Evolutionary conservation across 2,113 vertebrate genomes (phyloP).

Genomic region (Ammodytes dubius): DNA sequence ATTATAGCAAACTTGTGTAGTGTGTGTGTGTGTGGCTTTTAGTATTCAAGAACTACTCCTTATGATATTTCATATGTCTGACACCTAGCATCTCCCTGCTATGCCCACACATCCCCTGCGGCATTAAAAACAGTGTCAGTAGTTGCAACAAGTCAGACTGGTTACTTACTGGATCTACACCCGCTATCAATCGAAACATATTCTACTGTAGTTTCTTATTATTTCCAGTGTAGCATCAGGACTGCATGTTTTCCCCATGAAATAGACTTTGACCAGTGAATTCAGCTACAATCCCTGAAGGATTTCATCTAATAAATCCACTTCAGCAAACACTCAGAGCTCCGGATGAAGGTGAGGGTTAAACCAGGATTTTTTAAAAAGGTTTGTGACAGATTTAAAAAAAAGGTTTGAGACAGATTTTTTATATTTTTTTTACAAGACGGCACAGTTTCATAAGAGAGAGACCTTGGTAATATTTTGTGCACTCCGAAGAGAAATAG

Average conservation of each 20-base stretch:
- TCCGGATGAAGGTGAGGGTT: conserved; percentile 23
- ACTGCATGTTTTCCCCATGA: conserved; percentile 39
- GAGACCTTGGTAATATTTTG: conserved; percentile 34
- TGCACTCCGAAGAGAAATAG: conserved; percentile 27
- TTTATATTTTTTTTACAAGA: conserved; percentile 31
- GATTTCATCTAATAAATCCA: conserved; percentile 57
- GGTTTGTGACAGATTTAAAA: background rate
- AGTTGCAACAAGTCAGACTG: conserved; percentile 25
- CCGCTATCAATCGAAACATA: conserved; percentile 19
- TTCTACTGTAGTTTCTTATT: conserved; percentile 1
- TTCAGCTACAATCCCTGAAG: conserved; percentile 19
- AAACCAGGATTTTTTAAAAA: conserved; percentile 30
- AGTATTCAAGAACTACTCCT: conserved; percentile 18
- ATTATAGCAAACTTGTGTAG: conserved; percentile 59
- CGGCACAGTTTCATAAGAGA: conserved; percentile 10
- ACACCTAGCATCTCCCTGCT: conserved; percentile 31
- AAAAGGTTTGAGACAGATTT: conserved; percentile 9
- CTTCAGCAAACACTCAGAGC: conserved; percentile 16
- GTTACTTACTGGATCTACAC: conserved; percentile 30
- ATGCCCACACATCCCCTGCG: conserved; percentile 13
- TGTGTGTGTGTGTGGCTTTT: conserved; percentile 33
- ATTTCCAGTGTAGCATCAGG: conserved; percentile 15
- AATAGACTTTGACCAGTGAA: conserved; percentile 27
- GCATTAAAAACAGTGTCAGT: conserved; percentile 30
- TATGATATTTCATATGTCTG: conserved; percentile 14